Percentiles rank a stretch among this genome's conserved stretches.
phyloP scores from a whole-genome alignment of 2,888 invertebrate genomes.

The Poecilobothrus nobilitatus region DNA sequence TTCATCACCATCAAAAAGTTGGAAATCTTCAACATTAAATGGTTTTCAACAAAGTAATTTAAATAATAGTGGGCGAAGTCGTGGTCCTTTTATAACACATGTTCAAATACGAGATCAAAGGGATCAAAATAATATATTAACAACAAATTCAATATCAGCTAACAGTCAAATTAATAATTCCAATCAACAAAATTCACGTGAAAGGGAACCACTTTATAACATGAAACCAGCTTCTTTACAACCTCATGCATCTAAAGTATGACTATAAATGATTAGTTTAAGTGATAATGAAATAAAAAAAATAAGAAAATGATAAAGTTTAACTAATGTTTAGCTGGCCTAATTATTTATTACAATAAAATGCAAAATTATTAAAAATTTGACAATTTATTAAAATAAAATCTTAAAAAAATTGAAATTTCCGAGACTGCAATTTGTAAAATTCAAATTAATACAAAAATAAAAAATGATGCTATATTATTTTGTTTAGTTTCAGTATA shows the following conservation, averaged over 20 bases:
- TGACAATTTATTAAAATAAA: too few species aligned
- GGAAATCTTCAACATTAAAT: conserved; percentile 39
- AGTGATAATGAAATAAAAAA: background rate
- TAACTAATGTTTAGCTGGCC: background rate
- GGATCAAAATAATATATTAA: conserved; percentile 38
- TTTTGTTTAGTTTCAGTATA: too few species aligned
- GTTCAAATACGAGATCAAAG: conserved; percentile 53
- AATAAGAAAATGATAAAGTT: background rate
- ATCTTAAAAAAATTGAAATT: too few species aligned
- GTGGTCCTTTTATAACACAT: conserved; percentile 55
- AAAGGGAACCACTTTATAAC: conserved; percentile 25
- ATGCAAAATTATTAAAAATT: too few species aligned
- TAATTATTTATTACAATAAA: background rate
- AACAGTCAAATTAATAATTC: conserved; percentile 13
- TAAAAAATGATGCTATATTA: too few species aligned
- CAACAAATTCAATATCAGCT: conserved; percentile 22
- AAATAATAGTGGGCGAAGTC: conserved; percentile 41
- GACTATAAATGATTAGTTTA: conserved; percentile 38
- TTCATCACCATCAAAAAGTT: conserved; percentile 32
- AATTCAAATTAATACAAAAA: too few species aligned
- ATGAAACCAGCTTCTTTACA: conserved; percentile 25
- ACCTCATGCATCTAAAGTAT: conserved; percentile 44
- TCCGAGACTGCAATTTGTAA: too few species aligned
- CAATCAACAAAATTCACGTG: conserved; percentile 10
- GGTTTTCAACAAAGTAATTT: conserved; percentile 38